Percentiles rank a stretch among this genome's conserved stretches.
phyloP scores from a whole-genome alignment of 2,113 vertebrate genomes.

The Mugil cephalus region DNA sequence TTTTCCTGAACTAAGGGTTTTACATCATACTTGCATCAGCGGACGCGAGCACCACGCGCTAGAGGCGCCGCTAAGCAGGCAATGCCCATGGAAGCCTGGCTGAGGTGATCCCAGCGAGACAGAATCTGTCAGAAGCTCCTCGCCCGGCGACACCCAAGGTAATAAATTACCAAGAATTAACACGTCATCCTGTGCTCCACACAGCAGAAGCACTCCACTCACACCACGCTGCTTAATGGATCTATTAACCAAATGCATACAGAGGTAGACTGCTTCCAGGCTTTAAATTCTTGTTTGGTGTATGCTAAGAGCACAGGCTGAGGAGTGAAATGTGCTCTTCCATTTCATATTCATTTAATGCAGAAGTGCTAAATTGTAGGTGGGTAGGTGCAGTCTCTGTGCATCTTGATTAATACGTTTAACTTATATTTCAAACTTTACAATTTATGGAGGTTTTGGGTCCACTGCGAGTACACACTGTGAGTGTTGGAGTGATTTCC shows the following conservation, averaged over 20 bases:
- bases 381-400: not conserved
- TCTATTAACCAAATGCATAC: slow-evolving; percentile 83
- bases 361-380: slow-evolving; percentile 2
- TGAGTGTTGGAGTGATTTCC: slow-evolving; percentile 2
- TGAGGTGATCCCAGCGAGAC: slow-evolving; percentile 73
- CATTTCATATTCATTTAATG: slow-evolving; percentile 1
- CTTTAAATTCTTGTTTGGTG: slow-evolving; percentile 41
- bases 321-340: not conserved
- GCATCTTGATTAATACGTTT: not conserved
- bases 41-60: slow-evolving; percentile 55
- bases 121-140: slow-evolving; percentile 69
- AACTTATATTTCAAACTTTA: not conserved
- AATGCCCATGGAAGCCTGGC: slow-evolving; percentile 64
- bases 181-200: slow-evolving; percentile 74
- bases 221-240: slow-evolving; percentile 78
- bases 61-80: slow-evolving; percentile 59
- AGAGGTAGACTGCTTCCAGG: slow-evolving; percentile 59
- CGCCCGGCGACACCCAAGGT: slow-evolving; percentile 66
- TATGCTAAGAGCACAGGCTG: slow-evolving; percentile 16
- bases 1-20: slow-evolving; percentile 69
- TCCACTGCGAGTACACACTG: not conserved
- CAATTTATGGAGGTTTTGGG: not conserved
- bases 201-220: slow-evolving; percentile 65
- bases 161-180: slow-evolving; percentile 85
- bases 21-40: slow-evolving; percentile 82